A percentile compares a stretch with the other conserved stretches of the same genome.
Evolutionary conservation across 2,888 invertebrate species (phyloP).

Genomic region (Tanytarsus gracilentus): DNA sequence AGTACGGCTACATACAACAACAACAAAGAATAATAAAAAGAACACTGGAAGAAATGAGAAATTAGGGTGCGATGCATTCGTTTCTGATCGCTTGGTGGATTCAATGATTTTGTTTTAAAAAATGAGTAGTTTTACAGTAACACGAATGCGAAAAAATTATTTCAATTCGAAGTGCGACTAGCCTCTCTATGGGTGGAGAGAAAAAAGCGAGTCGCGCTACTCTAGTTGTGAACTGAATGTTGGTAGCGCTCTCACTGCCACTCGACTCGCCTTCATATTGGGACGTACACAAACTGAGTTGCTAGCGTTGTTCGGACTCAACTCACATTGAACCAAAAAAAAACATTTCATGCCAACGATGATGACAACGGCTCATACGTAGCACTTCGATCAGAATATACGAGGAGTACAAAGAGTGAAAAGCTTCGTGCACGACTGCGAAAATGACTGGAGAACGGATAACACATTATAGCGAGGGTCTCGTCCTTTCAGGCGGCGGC

Average conservation of each 20-base stretch:
- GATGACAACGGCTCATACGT: neutral
- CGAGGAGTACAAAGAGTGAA: constrained; percentile 22
- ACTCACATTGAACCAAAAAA: neutral
- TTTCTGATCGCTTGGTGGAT: constrained; percentile 22
- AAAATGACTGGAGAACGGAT: neutral
- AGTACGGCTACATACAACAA: too few species aligned
- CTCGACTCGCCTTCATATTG: too few species aligned
- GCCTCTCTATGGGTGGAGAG: too few species aligned
- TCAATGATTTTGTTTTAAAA: constrained; percentile 29
- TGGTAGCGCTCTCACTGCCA: too few species aligned
- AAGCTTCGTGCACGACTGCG: neutral
- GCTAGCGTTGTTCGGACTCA: neutral
- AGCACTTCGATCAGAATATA: constrained; percentile 24
- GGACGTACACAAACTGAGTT: too few species aligned
- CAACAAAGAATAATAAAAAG: constrained; percentile 6
- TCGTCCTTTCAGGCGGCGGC: constrained; percentile 27
- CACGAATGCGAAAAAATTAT: constrained; percentile 17
- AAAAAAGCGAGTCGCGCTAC: too few species aligned
- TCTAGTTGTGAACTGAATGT: too few species aligned
- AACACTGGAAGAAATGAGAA: constrained; percentile 11
- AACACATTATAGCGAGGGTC: constrained; percentile 2
- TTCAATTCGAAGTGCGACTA: constrained; percentile 13
- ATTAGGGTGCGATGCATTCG: neutral
- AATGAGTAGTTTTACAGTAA: constrained; percentile 28
- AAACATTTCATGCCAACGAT: neutral